Percentiles rank a stretch among this genome's conserved stretches.
These are phyloP conservation scores for Gymnodraco acuticeps DNA, from an alignment of 2,797 vertebrate species.

Conservation along the genomic window DNA sequence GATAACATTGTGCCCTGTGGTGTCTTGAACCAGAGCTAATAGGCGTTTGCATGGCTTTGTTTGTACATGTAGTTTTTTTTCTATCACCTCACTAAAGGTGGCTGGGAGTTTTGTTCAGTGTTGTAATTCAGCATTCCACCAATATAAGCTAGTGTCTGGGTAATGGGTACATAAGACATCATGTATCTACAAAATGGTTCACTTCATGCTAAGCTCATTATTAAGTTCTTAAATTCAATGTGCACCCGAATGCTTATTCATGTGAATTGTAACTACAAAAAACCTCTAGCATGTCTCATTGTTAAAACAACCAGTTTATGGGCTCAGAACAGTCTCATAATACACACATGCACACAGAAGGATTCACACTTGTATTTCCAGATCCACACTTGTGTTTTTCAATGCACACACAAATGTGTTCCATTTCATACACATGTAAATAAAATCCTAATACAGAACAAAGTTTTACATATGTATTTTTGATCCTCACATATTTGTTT, in stretches of 20 bases:
- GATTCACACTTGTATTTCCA: no score
- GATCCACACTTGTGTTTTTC: no score
- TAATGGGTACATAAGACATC: neutral
- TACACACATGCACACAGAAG: no score
- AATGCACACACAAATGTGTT: no score
- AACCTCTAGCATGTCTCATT: neutral
- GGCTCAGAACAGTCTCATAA: no score
- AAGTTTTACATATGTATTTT: no score
- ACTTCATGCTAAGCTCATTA: neutral
- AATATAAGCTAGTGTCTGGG: neutral
- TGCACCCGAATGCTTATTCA: neutral
- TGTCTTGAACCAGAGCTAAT: neutral
- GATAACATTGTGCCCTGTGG: conserved; percentile 1
- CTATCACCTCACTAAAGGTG: neutral
- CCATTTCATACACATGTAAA: no score
- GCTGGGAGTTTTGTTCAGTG: neutral
- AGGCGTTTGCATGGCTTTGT: neutral
- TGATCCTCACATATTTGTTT: no score
- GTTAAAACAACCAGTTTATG: neutral
- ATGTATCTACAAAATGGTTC: neutral
- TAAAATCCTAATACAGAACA: no score
- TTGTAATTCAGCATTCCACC: neutral
- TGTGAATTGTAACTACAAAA: neutral
- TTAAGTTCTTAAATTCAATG: neutral
- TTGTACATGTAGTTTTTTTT: neutral